A percentile compares a stretch with the other conserved stretches of the same genome.
Evolutionary conservation across 1,140 invertebrate genomes (phyloP).

Genomic region (Aethina tumida): DNA sequence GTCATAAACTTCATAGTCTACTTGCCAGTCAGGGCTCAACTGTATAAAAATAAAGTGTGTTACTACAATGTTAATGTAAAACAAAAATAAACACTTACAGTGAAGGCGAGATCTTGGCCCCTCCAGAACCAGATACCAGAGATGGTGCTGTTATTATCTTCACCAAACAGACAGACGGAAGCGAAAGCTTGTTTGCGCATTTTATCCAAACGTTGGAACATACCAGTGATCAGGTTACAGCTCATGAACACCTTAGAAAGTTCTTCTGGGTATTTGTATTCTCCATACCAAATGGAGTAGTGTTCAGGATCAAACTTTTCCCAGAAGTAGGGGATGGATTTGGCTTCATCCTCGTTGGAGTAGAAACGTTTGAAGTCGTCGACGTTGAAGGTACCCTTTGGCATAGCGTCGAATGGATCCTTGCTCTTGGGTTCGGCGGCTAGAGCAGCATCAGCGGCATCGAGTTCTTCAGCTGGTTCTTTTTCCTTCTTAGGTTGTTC

Average conservation of each 20-base stretch:
- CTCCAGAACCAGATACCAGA: conserved; percentile 96
- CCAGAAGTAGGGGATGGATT: conserved; percentile 97
- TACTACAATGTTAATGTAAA: neutral
- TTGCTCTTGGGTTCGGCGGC: conserved; percentile 73
- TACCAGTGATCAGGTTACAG: conserved; percentile 90
- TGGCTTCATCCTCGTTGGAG: conserved; percentile 90
- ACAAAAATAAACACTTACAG: conserved; percentile 41
- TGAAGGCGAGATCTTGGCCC: conserved; percentile 88
- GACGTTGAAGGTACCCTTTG: conserved; percentile 86
- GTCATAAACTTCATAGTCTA: conserved; percentile 93
- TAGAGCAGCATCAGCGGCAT: conserved; percentile 57
- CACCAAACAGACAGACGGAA: conserved; percentile 87
- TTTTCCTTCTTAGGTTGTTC: conserved; percentile 41
- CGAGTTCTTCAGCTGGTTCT: conserved; percentile 51
- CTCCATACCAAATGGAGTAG: conserved; percentile 95
- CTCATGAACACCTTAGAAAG: conserved; percentile 91
- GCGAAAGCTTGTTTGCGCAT: conserved; percentile 95
- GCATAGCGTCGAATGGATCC: conserved; percentile 86
- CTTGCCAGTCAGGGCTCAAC: conserved; percentile 84
- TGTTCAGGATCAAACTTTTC: conserved; percentile 94
- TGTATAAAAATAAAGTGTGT: conserved; percentile 38
- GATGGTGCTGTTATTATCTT: conserved; percentile 86
- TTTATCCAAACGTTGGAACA: conserved; percentile 97
- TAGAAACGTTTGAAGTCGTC: conserved; percentile 97
- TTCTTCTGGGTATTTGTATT: conserved; percentile 95